Evolutionary conservation across 1,140 invertebrate genomes (phyloP), one percentile per base, ranked within the genome.

Genomic region (Drosophila jambulina): DNA sequence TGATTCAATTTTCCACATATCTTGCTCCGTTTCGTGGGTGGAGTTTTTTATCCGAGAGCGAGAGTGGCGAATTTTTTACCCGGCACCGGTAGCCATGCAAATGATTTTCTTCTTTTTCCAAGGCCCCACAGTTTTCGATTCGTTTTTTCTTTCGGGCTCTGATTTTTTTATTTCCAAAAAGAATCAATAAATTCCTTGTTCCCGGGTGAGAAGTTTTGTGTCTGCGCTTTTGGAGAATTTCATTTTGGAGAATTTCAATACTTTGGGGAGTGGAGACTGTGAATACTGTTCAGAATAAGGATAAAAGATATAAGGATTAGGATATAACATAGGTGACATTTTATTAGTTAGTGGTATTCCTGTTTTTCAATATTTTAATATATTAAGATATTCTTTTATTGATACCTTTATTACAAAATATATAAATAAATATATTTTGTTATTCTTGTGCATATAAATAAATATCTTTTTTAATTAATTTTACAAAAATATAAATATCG

Each of bases 171-270:
- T 65, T 65, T 48, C 4, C 40, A 77, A 77, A 77, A 69, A 46
- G 60, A 87, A 87, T 86, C 83, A 87, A 86, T 86, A 86, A 86
- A 86, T 86, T 86, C 83, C 67, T 82, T 69, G 72, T 72, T 64
- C 36, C 59, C 32, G 56, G 43, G 38, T 65, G 59, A 74, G 59
- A 82, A 76, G 69, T 64, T 82, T 79, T 80, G 67, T 62, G 61
- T 40, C 62, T 40, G 53, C 54, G 61, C 64, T 68, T 65, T 59
- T 71, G 15, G 19, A 62, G 40, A 45, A 43, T 34, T 59, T 59
- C 9, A 62, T 9, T 45, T 75, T 67, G 36, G 12, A 48, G 53
- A 51, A 38, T 54, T 46, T 64, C 6, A 58, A 58, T n/a, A 34
- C n/a, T 19, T 27, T 8, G 12, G 3, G 15, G 2, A 51, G 12